A percentile compares a stretch with the other conserved stretches of the same genome.
These are phyloP conservation scores for Cryptoprocta ferox DNA, from an alignment of 2,797 vertebrate species.

Conservation along the genomic window DNA sequence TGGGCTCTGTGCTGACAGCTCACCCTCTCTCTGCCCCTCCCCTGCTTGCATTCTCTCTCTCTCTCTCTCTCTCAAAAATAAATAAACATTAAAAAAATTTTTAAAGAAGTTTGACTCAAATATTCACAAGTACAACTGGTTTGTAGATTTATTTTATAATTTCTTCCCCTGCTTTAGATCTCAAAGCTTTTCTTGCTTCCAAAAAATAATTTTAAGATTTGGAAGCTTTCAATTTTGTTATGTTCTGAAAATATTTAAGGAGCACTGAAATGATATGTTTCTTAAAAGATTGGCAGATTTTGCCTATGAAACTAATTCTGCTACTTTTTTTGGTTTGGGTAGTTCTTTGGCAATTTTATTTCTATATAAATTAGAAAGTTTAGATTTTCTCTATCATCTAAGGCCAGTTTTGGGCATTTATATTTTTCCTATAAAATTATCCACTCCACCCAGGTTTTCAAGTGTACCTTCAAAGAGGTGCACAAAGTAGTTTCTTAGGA, in stretches of 20 bases:
- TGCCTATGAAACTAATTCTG: not conserved
- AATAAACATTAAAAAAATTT: too few relatives aligned
- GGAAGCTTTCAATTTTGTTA: constrained; percentile 14
- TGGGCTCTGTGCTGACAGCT: too few relatives aligned
- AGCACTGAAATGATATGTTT: not conserved
- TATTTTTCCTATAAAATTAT: constrained; percentile 5
- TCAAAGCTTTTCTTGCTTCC: not conserved
- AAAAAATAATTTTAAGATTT: not conserved
- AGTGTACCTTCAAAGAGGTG: not conserved
- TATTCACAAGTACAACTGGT: not conserved
- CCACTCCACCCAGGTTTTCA: not conserved
- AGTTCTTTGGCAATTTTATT: not conserved
- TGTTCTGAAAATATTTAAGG: not conserved
- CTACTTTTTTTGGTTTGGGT: not conserved
- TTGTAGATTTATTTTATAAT: not conserved
- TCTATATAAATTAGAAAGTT: constrained; percentile 23
- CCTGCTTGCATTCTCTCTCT: too few relatives aligned
- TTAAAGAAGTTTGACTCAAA: not conserved
- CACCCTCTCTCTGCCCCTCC: too few relatives aligned
- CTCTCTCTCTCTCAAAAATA: too few relatives aligned
- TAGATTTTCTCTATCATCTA: not conserved
- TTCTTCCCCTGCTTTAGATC: not conserved
- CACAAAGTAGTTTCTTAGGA: not conserved
- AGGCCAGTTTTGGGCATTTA: not conserved
- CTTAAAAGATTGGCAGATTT: not conserved